These are phyloP conservation scores for Cuniculus paca DNA, from an alignment of 2,797 vertebrate species.

Conservation along the genomic window DNA sequence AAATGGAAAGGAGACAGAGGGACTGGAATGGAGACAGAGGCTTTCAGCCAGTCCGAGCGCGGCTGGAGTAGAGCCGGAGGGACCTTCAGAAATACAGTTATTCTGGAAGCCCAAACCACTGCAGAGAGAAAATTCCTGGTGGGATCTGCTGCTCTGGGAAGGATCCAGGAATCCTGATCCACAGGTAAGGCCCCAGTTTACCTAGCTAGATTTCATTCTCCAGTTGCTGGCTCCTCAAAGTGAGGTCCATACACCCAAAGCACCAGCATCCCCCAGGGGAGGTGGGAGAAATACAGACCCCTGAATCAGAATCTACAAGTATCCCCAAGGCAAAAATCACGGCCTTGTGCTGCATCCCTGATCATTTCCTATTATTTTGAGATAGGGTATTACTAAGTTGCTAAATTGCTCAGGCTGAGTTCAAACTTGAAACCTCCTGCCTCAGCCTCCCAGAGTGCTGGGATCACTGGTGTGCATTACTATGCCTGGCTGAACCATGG, in stretches of 20 bases:
- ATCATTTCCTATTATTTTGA: neutral
- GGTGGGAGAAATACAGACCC: neutral
- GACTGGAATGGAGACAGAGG: neutral
- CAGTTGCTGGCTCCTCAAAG: neutral
- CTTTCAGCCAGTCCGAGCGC: neutral
- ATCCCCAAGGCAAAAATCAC: neutral
- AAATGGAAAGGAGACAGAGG: rapidly evolving
- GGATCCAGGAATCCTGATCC: neutral
- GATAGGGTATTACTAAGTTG: neutral
- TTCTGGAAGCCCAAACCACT: neutral
- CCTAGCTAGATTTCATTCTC: neutral
- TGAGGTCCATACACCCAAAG: neutral
- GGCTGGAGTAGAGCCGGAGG: neutral
- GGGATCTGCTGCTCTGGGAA: neutral
- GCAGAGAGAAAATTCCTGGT: neutral
- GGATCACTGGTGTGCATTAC: neutral
- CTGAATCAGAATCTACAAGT: neutral
- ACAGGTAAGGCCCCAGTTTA: neutral
- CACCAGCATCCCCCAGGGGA: neutral
- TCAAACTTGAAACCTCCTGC: neutral
- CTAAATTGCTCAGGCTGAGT: neutral
- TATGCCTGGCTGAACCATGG: neutral
- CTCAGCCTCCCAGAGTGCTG: neutral
- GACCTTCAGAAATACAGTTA: constrained; percentile 2
- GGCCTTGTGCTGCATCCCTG: neutral